phyloP scores from a whole-genome alignment of 1,140 invertebrate species.

The Ridgeia piscesae region DNA sequence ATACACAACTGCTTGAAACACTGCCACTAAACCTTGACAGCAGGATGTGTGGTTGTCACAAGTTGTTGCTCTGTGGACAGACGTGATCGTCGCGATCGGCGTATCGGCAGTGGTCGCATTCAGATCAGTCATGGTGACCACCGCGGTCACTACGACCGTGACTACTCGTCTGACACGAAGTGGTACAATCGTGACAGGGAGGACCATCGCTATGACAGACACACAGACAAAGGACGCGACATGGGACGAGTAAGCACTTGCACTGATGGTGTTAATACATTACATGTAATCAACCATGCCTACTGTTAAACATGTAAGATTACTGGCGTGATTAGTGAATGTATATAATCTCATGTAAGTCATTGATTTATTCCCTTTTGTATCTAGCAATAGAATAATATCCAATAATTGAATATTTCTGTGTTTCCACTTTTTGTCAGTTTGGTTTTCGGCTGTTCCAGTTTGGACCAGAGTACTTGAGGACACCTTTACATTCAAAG shows the following conservation, averaged over 20 bases:
- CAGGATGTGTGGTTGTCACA: background rate
- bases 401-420: no score
- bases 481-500: background rate
- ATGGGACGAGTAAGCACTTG: background rate
- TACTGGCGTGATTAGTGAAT: background rate
- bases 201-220: background rate
- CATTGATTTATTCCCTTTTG: background rate
- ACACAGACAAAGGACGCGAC: background rate
- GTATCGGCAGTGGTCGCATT: conserved; percentile 78
- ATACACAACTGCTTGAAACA: background rate
- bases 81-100: conserved; percentile 58
- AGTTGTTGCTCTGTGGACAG: background rate
- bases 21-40: background rate
- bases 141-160: background rate
- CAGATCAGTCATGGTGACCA: conserved; percentile 54
- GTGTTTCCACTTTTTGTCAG: no score
- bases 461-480: no score
- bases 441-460: no score
- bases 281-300: no score
- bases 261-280: background rate
- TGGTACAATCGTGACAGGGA: background rate
- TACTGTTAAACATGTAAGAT: no score
- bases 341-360: no score
- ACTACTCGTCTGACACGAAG: background rate
- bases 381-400: background rate